Evolutionary conservation across 1,140 invertebrate species (phyloP).

Genomic region (Oedothorax gibbosus): DNA sequence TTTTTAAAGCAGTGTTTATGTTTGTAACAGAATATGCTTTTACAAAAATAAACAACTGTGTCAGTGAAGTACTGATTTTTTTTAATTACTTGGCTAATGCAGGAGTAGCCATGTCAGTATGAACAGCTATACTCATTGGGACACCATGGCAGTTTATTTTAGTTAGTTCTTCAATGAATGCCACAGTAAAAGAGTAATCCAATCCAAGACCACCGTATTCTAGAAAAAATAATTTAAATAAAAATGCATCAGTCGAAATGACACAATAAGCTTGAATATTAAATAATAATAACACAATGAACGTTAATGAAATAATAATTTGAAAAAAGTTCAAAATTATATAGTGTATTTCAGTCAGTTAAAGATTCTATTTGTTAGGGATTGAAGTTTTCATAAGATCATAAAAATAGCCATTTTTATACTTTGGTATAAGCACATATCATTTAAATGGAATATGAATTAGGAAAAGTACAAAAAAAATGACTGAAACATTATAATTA

Average conservation of each 20-base stretch:
- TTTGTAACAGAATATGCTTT: too few relatives aligned
- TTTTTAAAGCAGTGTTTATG: too few relatives aligned
- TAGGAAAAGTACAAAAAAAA: too few relatives aligned
- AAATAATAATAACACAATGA: neutral
- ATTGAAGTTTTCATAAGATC: too few relatives aligned
- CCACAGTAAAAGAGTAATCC: constrained; percentile 74
- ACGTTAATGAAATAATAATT: neutral
- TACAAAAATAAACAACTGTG: neutral
- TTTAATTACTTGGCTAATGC: constrained; percentile 69
- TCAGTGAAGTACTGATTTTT: neutral
- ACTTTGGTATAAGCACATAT: too few relatives aligned
- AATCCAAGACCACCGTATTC: constrained; percentile 75
- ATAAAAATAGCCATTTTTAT: too few relatives aligned
- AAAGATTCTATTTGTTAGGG: too few relatives aligned
- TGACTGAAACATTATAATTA: too few relatives aligned
- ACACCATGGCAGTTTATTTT: constrained; percentile 72
- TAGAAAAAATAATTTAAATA: constrained; percentile 61
- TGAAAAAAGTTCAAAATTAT: neutral
- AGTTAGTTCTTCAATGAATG: constrained; percentile 73
- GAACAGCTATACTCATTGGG: constrained; percentile 74
- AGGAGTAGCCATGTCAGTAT: constrained; percentile 73
- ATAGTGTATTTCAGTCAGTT: too few relatives aligned
- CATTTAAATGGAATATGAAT: too few relatives aligned
- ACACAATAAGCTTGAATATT: neutral
- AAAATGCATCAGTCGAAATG: neutral